A percentile compares a stretch with the other conserved stretches of the same genome.
Evolutionary conservation across 2,113 vertebrate species (phyloP).

Genomic region (Nothoprocta pentlandii): DNA sequence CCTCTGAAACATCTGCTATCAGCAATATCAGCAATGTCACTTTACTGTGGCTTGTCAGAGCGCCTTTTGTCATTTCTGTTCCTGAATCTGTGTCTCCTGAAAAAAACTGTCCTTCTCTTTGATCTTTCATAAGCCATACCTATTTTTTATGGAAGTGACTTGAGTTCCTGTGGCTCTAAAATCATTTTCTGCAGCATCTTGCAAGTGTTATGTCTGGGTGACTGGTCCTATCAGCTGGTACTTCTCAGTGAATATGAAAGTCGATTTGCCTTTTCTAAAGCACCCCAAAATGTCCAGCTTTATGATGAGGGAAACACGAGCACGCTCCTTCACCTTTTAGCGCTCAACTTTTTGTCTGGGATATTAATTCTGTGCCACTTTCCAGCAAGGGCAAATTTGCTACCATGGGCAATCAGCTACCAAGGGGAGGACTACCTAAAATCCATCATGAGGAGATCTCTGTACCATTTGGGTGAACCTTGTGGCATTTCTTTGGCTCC

Average conservation of each 20-base stretch:
- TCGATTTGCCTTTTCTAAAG: not conserved
- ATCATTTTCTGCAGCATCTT: not conserved
- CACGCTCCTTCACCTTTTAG: not conserved
- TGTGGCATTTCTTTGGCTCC: not conserved
- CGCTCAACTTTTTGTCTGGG: not conserved
- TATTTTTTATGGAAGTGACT: not conserved
- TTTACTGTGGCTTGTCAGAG: not conserved
- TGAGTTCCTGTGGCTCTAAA: not conserved
- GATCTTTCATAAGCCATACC: not conserved
- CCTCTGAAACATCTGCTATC: not conserved
- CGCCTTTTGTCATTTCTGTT: not conserved
- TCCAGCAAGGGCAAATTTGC: not conserved
- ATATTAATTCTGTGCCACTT: not conserved
- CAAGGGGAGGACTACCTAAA: not conserved
- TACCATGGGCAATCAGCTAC: not conserved
- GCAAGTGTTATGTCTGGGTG: not conserved
- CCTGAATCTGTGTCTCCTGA: not conserved
- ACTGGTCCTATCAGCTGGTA: not conserved
- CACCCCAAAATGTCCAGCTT: not conserved
- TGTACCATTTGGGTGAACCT: rapidly evolving
- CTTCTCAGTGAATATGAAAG: not conserved
- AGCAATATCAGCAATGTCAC: not conserved
- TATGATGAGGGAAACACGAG: not conserved
- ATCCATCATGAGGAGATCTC: not conserved
- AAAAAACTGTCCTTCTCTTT: not conserved